Percentiles rank a stretch among this genome's conserved stretches.
phyloP scores from a whole-genome alignment of 2,797 vertebrate species.

The Sandelia bainsii region DNA sequence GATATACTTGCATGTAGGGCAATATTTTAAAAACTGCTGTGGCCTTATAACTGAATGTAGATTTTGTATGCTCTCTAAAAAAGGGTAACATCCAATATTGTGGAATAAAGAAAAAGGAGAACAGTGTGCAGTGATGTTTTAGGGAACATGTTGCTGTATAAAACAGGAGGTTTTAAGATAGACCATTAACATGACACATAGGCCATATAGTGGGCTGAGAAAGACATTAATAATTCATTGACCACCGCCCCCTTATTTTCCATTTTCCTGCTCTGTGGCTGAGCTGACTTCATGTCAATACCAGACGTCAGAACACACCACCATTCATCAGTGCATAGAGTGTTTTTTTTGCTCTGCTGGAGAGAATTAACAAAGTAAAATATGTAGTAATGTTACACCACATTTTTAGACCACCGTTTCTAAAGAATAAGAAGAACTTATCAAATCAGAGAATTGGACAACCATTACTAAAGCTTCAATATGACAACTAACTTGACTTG shows the following conservation, averaged over 20 bases:
- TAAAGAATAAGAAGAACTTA: background rate
- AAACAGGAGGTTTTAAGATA: conserved; percentile 47
- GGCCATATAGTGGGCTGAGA: conserved; percentile 63
- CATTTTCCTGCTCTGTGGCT: conserved; percentile 57
- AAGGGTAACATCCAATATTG: background rate
- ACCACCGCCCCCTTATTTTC: conserved; percentile 46
- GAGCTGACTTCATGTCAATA: conserved; percentile 61
- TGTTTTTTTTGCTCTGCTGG: conserved; percentile 33
- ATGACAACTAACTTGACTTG: no score
- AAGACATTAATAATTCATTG: conserved; percentile 75
- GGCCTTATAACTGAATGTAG: conserved; percentile 50
- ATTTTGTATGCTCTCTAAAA: conserved; percentile 21
- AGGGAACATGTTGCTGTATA: conserved; percentile 38
- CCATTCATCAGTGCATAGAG: conserved; percentile 49
- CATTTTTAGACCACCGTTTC: conserved; percentile 5
- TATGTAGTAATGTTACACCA: background rate
- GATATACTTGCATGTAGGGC: conserved; percentile 9
- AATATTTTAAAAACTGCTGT: conserved; percentile 38
- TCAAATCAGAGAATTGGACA: background rate
- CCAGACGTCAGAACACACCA: conserved; percentile 33
- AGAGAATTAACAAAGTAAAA: conserved; percentile 32
- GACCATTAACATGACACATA: conserved; percentile 67
- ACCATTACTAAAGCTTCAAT: background rate
- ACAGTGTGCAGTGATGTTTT: conserved; percentile 22
- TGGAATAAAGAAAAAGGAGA: conserved; percentile 1